These are phyloP conservation scores for Sphaeramia orbicularis DNA, from an alignment of 2,797 vertebrate genomes.

Conservation along the genomic window DNA sequence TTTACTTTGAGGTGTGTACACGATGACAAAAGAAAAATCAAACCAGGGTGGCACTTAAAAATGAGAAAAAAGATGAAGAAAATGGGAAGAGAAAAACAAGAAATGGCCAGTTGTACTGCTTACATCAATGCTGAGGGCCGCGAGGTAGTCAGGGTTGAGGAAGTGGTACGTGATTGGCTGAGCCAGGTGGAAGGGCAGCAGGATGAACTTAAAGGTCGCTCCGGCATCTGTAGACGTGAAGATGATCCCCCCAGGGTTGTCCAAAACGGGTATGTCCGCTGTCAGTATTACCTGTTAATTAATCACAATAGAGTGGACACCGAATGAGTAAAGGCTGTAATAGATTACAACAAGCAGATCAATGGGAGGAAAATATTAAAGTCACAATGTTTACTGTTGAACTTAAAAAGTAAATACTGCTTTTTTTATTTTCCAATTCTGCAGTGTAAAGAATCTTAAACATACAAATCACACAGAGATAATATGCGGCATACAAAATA, in stretches of 20 bases:
- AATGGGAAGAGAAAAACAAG: not conserved
- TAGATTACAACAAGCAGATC: not conserved
- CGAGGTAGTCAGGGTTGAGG: conserved; percentile 81
- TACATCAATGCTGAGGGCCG: conserved; percentile 85
- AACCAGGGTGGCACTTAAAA: not conserved
- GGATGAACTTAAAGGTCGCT: conserved; percentile 79
- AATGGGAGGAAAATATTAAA: not conserved
- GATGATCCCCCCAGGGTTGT: conserved; percentile 80
- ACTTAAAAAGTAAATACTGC: not conserved
- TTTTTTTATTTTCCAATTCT: too few species aligned
- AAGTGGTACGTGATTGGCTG: conserved; percentile 85
- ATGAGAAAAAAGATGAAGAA: not conserved
- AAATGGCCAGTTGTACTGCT: conserved; percentile 38
- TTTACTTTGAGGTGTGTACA: conserved; percentile 62
- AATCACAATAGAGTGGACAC: not conserved
- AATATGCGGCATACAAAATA: too few species aligned
- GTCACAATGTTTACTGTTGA: not conserved
- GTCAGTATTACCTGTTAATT: conserved; percentile 84
- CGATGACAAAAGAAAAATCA: conserved; percentile 14
- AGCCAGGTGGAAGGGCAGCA: conserved; percentile 85
- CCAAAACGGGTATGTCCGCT: conserved; percentile 74
- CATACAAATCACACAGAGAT: too few species aligned
- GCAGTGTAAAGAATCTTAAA: too few species aligned
- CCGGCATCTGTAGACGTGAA: conserved; percentile 86
- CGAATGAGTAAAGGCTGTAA: too few species aligned